phyloP scores from a whole-genome alignment of 2,888 invertebrate species.

The Bombyx huttoni region DNA sequence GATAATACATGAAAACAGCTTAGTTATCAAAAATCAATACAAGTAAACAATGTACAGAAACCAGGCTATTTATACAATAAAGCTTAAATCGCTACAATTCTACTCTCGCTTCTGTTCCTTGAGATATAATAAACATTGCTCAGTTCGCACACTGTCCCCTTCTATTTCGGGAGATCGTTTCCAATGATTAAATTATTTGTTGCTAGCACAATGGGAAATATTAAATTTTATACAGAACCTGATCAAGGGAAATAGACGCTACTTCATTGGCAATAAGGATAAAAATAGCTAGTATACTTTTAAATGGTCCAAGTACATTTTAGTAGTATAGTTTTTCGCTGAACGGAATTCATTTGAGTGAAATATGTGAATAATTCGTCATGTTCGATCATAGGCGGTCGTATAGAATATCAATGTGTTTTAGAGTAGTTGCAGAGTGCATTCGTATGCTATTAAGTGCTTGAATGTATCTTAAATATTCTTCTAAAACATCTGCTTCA shows the following conservation, averaged over 20 bases:
- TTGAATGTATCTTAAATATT: too few species aligned
- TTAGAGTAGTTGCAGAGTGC: not conserved
- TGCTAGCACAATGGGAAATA: conserved; percentile 27
- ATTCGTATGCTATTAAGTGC: not conserved
- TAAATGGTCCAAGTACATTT: not conserved
- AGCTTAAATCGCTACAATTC: not conserved
- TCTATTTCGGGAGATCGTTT: conserved; percentile 58
- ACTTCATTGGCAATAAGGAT: accelerated
- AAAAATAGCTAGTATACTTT: not conserved
- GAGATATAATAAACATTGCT: conserved; percentile 10
- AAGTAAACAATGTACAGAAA: too few species aligned
- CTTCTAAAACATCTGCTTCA: too few species aligned
- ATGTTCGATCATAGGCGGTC: conserved; percentile 15
- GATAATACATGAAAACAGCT: too few species aligned
- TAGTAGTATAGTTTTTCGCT: not conserved
- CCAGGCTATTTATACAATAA: too few species aligned
- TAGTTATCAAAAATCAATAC: too few species aligned
- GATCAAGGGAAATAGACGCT: not conserved
- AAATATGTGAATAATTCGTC: conserved; percentile 37
- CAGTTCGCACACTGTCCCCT: conserved; percentile 28
- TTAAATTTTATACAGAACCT: conserved; percentile 4
- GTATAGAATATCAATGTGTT: not conserved
- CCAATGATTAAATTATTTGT: conserved; percentile 51
- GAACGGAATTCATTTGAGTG: not conserved
- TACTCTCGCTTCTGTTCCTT: not conserved